Base-by-base conservation (phyloP, 2,113 vertebrate species). In the Pachyramphus minor region DNA sequence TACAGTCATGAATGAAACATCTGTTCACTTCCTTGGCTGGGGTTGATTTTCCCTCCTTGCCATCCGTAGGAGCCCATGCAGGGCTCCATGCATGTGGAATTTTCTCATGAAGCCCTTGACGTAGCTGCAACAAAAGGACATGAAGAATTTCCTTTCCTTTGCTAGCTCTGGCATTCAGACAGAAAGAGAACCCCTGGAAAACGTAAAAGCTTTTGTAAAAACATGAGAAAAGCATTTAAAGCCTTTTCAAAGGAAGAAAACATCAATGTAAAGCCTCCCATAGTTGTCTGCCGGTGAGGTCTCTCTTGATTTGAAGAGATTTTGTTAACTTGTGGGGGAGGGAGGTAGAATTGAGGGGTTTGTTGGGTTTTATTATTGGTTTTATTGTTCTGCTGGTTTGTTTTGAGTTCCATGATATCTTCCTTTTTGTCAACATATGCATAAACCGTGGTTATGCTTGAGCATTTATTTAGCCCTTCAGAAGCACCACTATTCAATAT, bases 91-190 rank as follows among this genome's bases (percentile, higher is more conserved):
- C 68, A 3, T 9, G 9, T 1, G n/a, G 84, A 91, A 92, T 93
- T 94, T 96, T 95, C 94, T 95, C 95, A 88, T 86, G 89, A 69
- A 95, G 83, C 27, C 80, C 72, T 89, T 77, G 72, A 73, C 2
- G 4, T 71, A 85, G 55, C 39, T 90, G 68, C 72, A 92, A 95
- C 90, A 96, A 96, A 96, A 92, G 95, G 75, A 94, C 39, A 31
- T 47, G 75, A 93, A 96, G 93, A 95, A 95, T 95, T 96, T 95
- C 87, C 87, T 96, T 74, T 84, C 82, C 93, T 91, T 97, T 91
- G 71, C 93, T 71, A 47, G 75, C 7, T 0, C 87, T 89, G 82
- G 71, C 75, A 96, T 96, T 95, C 87, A 95, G 50, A 91, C 59
- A 93, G 84, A 96, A 93, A 93, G 73, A 84, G 68, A 90, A 95